Evolutionary conservation across 2,797 vertebrate genomes (phyloP), one percentile per base, ranked within the genome.

Genomic region (Morelia viridis): DNA sequence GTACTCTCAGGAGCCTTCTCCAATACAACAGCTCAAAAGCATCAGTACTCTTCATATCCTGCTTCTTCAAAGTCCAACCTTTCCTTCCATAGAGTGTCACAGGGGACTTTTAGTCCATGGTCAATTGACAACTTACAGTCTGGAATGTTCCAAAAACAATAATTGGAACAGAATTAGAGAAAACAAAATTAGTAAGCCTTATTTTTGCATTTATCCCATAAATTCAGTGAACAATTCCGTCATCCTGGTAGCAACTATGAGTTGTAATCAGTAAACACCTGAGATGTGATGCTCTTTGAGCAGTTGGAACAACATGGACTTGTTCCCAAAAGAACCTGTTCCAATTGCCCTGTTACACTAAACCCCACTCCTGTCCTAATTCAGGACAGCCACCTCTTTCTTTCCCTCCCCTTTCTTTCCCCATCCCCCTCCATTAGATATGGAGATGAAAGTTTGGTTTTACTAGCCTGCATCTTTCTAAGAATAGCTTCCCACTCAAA

Each of bases 361-460:
- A n/a, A 24, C 19, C 0, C 24, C 61, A 76, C n/a, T 2, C 0
- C 17, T 5, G 19, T 26, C 8, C 2, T 35, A 28, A 76, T 3
- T 85, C 53, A 35, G 22, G 26, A 3, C 0, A 88, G 3, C 0
- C 4, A 3, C 26, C 85, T 68, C 24, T 50, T 50, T 17, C n/a
- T 6, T 35, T 3, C 9, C 35, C 35, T 46, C 35, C 71, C 19
- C 19, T 1, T 58, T 41, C 2, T 2, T 6, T 2, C 10, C 62
- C 2, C 19, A 28, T 5, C 0, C 15, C n/a, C 2, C 11, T 22
- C 31, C 62, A 28, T 24, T 60, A 11, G 19, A 56, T 62, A 50
- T 9, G 19, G 8, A 1, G 84, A 17, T 56, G 89, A 17, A 56
- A 61, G 17, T 90, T 87, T 19, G 0, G 4, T 0, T 0, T 10